These are phyloP conservation scores for Gallinago undulata DNA, from an alignment of 2,113 vertebrate species.

Conservation along the genomic window DNA sequence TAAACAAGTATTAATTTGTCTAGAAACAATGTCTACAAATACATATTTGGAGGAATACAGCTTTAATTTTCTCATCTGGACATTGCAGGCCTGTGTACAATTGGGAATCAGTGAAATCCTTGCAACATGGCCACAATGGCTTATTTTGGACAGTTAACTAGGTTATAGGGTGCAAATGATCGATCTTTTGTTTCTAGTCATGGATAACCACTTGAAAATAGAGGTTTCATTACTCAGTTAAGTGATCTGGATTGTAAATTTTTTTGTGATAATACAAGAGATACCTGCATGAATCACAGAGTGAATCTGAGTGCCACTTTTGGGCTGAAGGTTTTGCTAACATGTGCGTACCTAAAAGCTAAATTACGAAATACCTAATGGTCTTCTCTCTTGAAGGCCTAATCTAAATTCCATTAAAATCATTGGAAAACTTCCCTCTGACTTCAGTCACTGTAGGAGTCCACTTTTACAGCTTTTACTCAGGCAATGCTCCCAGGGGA, in stretches of 20 bases:
- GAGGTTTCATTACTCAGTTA: neutral
- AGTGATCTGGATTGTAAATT: neutral
- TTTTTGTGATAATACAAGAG: neutral
- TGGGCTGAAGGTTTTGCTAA: neutral
- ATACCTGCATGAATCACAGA: neutral
- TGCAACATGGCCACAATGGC: neutral
- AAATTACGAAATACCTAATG: neutral
- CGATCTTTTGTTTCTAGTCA: neutral
- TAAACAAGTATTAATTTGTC: neutral
- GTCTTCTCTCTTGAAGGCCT: neutral
- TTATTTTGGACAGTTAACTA: neutral
- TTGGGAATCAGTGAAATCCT: neutral
- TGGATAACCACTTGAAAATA: neutral
- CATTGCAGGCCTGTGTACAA: neutral
- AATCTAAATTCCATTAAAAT: conserved; percentile 3
- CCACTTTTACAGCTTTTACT: neutral
- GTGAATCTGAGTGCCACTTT: neutral
- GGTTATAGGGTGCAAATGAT: neutral
- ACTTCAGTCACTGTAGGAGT: neutral
- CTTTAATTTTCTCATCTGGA: neutral
- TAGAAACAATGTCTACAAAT: neutral
- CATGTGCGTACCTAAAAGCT: neutral
- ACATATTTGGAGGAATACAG: neutral
- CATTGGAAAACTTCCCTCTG: neutral
- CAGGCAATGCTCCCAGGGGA: neutral